These are phyloP conservation scores for Cololabis saira DNA, from an alignment of 2,113 vertebrate species.

Conservation along the genomic window DNA sequence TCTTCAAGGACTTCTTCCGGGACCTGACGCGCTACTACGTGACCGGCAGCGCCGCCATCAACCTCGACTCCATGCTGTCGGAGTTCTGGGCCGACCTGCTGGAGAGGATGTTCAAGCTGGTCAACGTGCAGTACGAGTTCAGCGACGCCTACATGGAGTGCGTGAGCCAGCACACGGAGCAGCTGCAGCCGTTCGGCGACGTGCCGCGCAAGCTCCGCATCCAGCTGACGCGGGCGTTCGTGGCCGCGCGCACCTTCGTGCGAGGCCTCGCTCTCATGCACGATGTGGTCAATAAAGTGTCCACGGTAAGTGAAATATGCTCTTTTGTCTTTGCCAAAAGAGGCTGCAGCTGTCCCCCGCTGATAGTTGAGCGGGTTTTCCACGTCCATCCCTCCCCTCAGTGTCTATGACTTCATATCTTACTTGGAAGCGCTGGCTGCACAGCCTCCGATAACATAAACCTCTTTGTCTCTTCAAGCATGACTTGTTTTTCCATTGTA, in stretches of 20 bases:
- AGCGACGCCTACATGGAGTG: constrained; percentile 94
- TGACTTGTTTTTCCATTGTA: constrained; percentile 55
- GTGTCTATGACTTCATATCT: constrained; percentile 27
- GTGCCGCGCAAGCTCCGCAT: constrained; percentile 94
- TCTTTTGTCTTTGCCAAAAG: constrained; percentile 3
- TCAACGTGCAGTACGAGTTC: constrained; percentile 96
- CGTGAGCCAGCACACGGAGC: constrained; percentile 93
- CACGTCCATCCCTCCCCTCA: constrained; percentile 9
- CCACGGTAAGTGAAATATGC: constrained; percentile 67
- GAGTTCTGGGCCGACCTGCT: constrained; percentile 96
- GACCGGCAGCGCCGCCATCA: constrained; percentile 85
- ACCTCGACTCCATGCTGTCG: constrained; percentile 93
- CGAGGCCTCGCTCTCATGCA: constrained; percentile 89
- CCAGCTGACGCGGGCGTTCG: constrained; percentile 90
- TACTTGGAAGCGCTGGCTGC: constrained; percentile 19
- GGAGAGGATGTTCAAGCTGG: constrained; percentile 96
- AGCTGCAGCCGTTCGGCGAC: constrained; percentile 95
- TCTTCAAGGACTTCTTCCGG: constrained; percentile 94
- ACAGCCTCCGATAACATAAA: constrained; percentile 50
- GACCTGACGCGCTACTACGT: constrained; percentile 90
- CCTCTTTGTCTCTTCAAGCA: constrained; percentile 25
- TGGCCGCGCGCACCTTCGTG: constrained; percentile 92
- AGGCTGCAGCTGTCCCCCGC: not conserved
- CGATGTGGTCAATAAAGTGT: constrained; percentile 91
- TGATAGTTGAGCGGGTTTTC: not conserved